Evolutionary conservation across 2,888 invertebrate genomes (phyloP).

Genomic region (Coenonympha glycerion): DNA sequence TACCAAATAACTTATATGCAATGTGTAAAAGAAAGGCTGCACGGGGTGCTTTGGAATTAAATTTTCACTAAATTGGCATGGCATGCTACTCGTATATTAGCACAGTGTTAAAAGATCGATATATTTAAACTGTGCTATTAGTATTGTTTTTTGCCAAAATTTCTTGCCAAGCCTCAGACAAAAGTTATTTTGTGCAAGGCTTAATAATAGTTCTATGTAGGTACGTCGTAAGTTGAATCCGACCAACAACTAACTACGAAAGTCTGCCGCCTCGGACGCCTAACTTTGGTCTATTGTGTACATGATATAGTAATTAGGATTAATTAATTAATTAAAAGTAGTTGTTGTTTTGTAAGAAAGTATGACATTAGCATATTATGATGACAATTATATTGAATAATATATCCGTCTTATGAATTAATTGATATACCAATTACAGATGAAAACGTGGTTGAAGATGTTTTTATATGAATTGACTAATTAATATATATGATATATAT

Average conservation of each 20-base stretch:
- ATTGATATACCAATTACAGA: constrained; percentile 53
- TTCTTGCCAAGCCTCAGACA: no score
- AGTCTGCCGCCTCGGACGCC: constrained; percentile 47
- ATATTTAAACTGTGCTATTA: no score
- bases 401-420: constrained; percentile 74
- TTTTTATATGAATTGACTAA: constrained; percentile 72
- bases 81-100: no score
- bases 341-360: constrained; percentile 74
- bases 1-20: no score
- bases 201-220: no score
- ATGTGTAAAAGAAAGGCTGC: no score
- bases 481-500: constrained; percentile 56
- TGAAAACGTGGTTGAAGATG: constrained; percentile 64
- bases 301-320: constrained; percentile 54
- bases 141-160: no score
- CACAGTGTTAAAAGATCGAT: no score
- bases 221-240: not conserved
- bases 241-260: constrained; percentile 17
- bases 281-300: constrained; percentile 56
- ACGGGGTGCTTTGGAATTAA: no score
- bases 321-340: constrained; percentile 67
- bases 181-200: no score
- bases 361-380: constrained; percentile 63
- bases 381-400: constrained; percentile 68
- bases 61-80: no score